Conservation (phyloP, 2,797 vertebrate species). For the Ceryle rudis region DNA sequence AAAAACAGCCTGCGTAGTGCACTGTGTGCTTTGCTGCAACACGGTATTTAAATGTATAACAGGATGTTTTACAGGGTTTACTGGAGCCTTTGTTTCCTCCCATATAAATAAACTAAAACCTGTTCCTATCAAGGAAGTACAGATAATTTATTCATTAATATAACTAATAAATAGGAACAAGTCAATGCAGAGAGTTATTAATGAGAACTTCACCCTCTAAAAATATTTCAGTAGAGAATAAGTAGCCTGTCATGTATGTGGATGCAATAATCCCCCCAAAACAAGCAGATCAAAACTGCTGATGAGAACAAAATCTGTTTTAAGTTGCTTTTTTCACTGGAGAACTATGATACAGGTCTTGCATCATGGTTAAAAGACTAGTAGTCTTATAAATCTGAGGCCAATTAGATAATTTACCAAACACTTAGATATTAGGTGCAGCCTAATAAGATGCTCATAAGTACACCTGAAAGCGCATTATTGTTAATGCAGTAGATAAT, state of each 20-base stretch:
- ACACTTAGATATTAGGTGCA: not conserved
- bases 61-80: not conserved
- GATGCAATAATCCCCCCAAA: not conserved
- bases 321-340: not conserved
- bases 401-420: not conserved
- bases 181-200: not conserved
- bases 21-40: not conserved
- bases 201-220: not conserved
- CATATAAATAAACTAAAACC: not conserved
- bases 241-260: not conserved
- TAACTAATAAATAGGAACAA: not conserved
- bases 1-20: not conserved
- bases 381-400: not conserved
- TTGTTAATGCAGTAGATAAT: not conserved
- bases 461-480: not conserved
- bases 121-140: not conserved
- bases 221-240: not conserved
- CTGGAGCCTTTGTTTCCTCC: not conserved
- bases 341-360: not conserved
- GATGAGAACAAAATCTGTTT: not conserved
- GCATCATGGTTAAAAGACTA: not conserved
- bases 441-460: not conserved
- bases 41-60: not conserved
- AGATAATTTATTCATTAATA: not conserved
- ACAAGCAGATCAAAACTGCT: not conserved